A percentile compares a stretch with the other conserved stretches of the same genome.
Conservation (phyloP, 2,797 vertebrate species). For the Hydrophis major region DNA sequence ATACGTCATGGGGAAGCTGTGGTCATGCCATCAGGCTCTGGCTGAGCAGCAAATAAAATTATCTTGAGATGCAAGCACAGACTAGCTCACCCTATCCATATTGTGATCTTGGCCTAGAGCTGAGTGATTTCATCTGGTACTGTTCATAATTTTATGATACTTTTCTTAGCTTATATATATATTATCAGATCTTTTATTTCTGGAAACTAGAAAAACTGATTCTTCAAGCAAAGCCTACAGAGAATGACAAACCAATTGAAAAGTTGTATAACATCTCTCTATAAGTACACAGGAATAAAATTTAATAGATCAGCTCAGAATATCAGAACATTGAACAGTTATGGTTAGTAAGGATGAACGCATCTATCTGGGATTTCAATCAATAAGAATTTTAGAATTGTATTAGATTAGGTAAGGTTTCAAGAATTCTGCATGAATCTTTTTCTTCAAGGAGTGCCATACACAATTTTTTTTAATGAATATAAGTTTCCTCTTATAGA, state of each 20-base stretch:
- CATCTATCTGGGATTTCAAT: neutral
- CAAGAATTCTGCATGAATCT: neutral
- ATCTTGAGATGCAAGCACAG: neutral
- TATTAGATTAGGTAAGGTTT: neutral
- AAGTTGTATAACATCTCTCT: neutral
- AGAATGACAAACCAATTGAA: neutral
- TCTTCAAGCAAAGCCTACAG: neutral
- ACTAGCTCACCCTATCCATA: neutral
- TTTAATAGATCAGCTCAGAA: neutral
- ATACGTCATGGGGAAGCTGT: constrained; percentile 8
- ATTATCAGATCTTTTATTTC: neutral
- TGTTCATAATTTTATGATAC: neutral
- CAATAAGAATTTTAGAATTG: neutral
- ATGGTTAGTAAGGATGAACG: neutral
- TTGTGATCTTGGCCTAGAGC: neutral
- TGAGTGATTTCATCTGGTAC: neutral
- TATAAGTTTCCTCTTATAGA: neutral
- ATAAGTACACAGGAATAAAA: neutral
- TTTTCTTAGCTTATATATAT: neutral
- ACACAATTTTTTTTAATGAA: neutral
- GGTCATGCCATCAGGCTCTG: neutral
- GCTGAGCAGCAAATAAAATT: neutral
- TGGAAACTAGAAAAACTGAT: neutral
- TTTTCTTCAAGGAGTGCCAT: neutral
- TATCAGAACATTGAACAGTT: neutral